phyloP scores from a whole-genome alignment of 2,113 vertebrate species.

The Pangasianodon hypophthalmus region DNA sequence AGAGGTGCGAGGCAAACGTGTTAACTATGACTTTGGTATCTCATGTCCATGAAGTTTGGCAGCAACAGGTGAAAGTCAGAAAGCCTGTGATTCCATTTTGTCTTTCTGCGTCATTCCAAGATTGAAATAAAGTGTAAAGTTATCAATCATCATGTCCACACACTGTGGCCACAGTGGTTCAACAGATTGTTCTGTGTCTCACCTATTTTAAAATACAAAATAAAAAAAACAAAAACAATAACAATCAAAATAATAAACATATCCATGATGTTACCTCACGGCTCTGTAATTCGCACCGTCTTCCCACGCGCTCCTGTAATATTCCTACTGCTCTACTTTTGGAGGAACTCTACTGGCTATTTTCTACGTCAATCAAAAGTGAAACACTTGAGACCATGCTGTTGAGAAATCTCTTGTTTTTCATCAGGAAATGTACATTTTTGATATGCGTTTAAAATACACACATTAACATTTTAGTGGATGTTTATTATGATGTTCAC shows the following conservation, averaged over 20 bases:
- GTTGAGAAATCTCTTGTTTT: not conserved
- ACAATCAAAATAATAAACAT: not conserved
- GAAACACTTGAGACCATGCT: not conserved
- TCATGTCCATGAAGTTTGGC: not conserved
- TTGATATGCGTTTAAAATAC: not conserved
- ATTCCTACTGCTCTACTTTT: not conserved
- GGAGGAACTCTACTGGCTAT: not conserved
- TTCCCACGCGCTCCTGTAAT: not conserved
- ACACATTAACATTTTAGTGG: not conserved
- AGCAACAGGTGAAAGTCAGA: no score
- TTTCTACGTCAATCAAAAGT: not conserved
- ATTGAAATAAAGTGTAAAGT: no score
- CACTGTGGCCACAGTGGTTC: not conserved
- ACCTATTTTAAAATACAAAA: not conserved
- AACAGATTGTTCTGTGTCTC: not conserved
- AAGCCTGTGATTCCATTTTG: no score
- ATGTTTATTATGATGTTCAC: not conserved
- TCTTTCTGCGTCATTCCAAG: no score
- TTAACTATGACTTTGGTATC: not conserved
- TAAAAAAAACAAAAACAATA: not conserved
- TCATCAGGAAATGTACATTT: not conserved
- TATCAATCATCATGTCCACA: no score
- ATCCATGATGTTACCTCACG: not conserved
- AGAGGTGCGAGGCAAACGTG: no score
- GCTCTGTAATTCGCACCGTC: not conserved